Evolutionary conservation across 1,140 invertebrate genomes (phyloP).

Genomic region (Macrobrachium nipponense): DNA sequence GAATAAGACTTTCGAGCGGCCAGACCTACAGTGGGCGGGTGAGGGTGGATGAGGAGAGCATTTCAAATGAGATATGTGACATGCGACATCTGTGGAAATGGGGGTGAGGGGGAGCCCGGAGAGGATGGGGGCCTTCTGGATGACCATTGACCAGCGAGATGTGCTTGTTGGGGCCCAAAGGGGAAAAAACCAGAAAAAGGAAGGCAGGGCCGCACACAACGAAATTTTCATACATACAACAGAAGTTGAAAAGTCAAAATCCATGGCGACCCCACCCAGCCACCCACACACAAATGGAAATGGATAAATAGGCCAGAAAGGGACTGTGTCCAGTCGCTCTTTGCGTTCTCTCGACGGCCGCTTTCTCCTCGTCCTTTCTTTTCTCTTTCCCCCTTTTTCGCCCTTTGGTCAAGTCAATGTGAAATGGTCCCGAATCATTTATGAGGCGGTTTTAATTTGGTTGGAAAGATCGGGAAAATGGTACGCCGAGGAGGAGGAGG

Average conservation of each 20-base stretch:
- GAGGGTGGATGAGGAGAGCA: too few species aligned
- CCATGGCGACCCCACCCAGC: slow-evolving; percentile 27
- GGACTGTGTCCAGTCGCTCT: neutral
- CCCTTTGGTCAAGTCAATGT: slow-evolving; percentile 6
- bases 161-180: neutral
- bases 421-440: slow-evolving; percentile 30
- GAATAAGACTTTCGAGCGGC: too few species aligned
- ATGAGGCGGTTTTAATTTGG: slow-evolving; percentile 44
- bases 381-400: slow-evolving; percentile 5
- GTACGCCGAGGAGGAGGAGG: neutral
- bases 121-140: neutral
- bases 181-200: neutral
- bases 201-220: slow-evolving; percentile 1
- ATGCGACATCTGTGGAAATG: slow-evolving; percentile 25
- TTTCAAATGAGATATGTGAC: slow-evolving; percentile 52
- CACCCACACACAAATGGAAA: neutral
- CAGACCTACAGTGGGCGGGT: too few species aligned
- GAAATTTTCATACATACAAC: slow-evolving; percentile 14
- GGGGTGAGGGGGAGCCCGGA: neutral
- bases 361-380: slow-evolving; percentile 1
- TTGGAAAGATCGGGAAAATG: neutral
- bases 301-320: neutral
- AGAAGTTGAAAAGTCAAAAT: slow-evolving; percentile 44
- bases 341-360: neutral
- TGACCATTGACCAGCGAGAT: slow-evolving; percentile 8